phyloP scores from a whole-genome alignment of 1,140 invertebrate genomes.

The Streblospio benedicti region DNA sequence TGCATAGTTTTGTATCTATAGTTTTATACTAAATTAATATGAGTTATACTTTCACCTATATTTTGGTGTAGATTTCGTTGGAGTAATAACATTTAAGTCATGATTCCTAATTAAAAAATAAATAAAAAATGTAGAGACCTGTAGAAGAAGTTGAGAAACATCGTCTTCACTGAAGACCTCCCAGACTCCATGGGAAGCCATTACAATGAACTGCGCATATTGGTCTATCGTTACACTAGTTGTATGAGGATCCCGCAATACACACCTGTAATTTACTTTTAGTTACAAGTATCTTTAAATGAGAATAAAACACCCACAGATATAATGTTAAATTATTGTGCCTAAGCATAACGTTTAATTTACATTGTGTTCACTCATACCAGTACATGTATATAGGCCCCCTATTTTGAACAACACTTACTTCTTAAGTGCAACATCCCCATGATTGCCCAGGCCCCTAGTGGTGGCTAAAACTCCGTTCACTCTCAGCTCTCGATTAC shows the following conservation, averaged over 20 bases:
- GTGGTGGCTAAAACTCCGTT: slow-evolving; percentile 41
- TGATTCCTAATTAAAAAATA: background rate
- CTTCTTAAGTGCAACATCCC: slow-evolving; percentile 36
- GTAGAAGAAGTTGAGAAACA: slow-evolving; percentile 33
- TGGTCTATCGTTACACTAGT: slow-evolving; percentile 33
- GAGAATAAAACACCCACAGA: no score
- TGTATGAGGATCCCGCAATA: slow-evolving; percentile 33
- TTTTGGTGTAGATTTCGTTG: background rate
- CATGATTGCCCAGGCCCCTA: slow-evolving; percentile 45
- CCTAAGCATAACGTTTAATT: no score
- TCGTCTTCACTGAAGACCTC: slow-evolving; percentile 39
- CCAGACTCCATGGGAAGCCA: slow-evolving; percentile 42
- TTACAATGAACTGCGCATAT: slow-evolving; percentile 41
- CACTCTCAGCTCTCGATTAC: slow-evolving; percentile 32
- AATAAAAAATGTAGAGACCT: slow-evolving; percentile 25
- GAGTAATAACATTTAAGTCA: background rate
- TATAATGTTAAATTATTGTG: no score
- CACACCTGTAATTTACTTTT: no score
- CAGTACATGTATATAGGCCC: no score
- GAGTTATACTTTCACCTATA: background rate
- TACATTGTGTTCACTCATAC: no score
- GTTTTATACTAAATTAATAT: background rate
- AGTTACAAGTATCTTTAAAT: no score
- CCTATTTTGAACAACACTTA: no score
- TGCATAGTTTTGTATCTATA: background rate